Conservation (phyloP, 2,797 vertebrate genomes). For the Diglossa cyanea region DNA sequence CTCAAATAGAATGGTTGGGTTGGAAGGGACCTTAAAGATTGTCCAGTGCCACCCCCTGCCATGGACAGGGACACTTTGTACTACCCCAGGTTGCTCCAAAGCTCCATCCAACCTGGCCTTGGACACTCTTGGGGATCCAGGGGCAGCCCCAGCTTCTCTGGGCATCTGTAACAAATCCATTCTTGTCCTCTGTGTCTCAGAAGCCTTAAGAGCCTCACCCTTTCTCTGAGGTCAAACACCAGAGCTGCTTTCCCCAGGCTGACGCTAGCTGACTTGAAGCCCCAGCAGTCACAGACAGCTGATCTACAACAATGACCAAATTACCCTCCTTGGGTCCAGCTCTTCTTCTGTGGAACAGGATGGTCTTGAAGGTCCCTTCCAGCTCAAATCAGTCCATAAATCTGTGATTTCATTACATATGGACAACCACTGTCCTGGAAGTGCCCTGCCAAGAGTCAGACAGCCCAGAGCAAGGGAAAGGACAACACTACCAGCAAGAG, state of each 20-base stretch:
- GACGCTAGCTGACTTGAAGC: not conserved
- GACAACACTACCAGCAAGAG: too few species aligned
- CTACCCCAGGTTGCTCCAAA: fast-evolving
- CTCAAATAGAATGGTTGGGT: not conserved
- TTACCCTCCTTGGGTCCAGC: not conserved
- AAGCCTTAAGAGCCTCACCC: not conserved
- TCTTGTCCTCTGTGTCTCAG: not conserved
- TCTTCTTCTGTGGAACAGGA: not conserved
- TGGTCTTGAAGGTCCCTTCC: not conserved
- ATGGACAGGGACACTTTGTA: not conserved
- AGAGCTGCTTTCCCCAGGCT: not conserved
- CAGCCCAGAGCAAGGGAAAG: not conserved
- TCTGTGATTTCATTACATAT: fast-evolving
- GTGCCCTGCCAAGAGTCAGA: not conserved
- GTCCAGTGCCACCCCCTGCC: fast-evolving
- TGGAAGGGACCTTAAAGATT: not conserved
- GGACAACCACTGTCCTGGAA: not conserved
- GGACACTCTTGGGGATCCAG: not conserved
- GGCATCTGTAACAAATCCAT: not conserved
- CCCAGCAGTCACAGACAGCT: not conserved
- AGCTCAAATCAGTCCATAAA: not conserved
- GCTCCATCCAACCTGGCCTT: fast-evolving
- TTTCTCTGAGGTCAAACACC: not conserved
- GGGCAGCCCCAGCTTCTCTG: not conserved
- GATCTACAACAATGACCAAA: fast-evolving